Percentiles rank a stretch among this genome's conserved stretches.
These are phyloP conservation scores for Resseliella maxima DNA, from an alignment of 2,888 invertebrate species.

Conservation along the genomic window DNA sequence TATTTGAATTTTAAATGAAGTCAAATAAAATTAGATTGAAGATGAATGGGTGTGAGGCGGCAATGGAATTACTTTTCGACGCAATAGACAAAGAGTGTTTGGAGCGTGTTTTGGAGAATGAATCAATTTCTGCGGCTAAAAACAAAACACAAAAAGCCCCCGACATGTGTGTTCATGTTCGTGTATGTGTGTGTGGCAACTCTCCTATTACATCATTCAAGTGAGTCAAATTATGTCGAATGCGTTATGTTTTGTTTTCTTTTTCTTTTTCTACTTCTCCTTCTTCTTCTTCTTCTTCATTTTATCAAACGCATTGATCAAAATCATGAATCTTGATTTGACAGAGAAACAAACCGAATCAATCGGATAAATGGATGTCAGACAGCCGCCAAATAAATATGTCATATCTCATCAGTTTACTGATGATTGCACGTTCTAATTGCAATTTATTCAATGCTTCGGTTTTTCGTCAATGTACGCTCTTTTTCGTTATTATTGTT, in stretches of 20 bases:
- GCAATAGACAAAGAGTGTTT: no score
- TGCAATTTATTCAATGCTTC: neutral
- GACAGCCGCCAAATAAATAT: neutral
- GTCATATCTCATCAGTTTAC: neutral
- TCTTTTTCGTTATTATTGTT: no score
- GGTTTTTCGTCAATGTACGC: neutral
- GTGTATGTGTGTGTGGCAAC: neutral
- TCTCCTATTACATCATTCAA: conserved; percentile 3
- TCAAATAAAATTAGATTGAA: conserved; percentile 28
- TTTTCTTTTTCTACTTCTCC: no score
- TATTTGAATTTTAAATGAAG: conserved; percentile 31
- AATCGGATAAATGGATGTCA: neutral
- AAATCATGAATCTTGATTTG: neutral
- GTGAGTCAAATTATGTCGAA: neutral
- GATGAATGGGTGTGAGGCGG: neutral
- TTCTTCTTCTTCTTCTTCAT: no score
- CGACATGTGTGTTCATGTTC: neutral
- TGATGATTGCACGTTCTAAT: neutral
- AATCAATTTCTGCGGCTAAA: neutral
- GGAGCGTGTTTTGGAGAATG: no score
- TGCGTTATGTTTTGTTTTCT: no score
- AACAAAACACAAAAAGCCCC: neutral
- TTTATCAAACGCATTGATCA: conserved; percentile 29
- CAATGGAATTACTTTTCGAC: no score
- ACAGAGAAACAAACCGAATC: neutral